These are phyloP conservation scores for Catagonus wagneri DNA, from an alignment of 2,113 vertebrate species.

Conservation along the genomic window DNA sequence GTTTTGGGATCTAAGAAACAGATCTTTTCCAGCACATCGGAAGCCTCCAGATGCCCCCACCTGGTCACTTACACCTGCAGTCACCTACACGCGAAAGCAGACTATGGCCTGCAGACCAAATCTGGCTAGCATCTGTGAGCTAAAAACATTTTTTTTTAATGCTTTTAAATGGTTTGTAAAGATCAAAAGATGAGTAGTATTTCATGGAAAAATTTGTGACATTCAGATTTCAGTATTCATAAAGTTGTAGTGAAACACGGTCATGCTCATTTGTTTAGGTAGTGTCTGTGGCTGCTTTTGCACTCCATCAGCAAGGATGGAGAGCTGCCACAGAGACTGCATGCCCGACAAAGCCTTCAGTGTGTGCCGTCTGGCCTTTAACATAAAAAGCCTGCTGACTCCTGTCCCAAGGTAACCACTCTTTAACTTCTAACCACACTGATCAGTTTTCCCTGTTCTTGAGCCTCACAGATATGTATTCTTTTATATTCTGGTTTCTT, in stretches of 20 bases:
- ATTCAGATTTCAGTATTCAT: neutral
- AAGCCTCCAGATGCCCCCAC: neutral
- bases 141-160: neutral
- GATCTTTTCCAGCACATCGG: neutral
- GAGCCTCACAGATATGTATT: neutral
- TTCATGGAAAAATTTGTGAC: neutral
- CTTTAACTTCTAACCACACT: neutral
- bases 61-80: neutral
- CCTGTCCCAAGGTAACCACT: neutral
- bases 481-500: neutral
- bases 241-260: neutral
- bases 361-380: neutral
- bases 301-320: neutral
- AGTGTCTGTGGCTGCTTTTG: neutral
- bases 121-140: neutral
- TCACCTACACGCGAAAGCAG: neutral
- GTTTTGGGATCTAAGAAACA: neutral
- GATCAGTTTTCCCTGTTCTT: neutral
- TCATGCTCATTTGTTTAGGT: neutral
- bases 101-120: neutral
- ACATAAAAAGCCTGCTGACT: neutral
- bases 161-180: slow-evolving; percentile 18
- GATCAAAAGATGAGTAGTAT: slow-evolving; percentile 1
- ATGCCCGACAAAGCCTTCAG: neutral
- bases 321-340: neutral